Base-by-base conservation (phyloP, 2,888 invertebrate genomes). In the Acleris laterana region DNA sequence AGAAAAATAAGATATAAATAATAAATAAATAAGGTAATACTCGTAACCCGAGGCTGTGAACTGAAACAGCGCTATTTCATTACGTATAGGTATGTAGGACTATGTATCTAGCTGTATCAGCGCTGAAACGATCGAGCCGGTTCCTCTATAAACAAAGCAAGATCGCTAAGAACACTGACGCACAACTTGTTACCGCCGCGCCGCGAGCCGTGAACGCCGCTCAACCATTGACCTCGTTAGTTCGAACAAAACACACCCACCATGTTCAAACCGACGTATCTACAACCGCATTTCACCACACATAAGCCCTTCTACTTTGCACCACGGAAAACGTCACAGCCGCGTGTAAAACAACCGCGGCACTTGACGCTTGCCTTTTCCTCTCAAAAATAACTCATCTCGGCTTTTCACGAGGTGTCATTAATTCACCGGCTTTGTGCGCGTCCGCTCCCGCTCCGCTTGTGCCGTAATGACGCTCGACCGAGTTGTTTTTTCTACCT, bases 341-440 rank as follows among this genome's bases (percentile, higher is more conserved):
- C 78, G 78, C 79, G 79, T 87, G 87, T 88, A 87, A 87, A 90
- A 91, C 90, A 91, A 90, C 82, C 88, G 83, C 81, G 77, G 78
- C 85, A 88, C 88, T 90, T 83, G 82, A 83, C 88, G 89, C 85
- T 86, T 83, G 90, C 91, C 90, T 92, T 92, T 92, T 93, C 87
- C 90, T 88, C 91, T 92, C 88, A 84, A 90, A 91, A 90, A 90
- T 90, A 91, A 90, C 91, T 91, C 91, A 91, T 91, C 91, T 86
- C 89, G 85, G 80, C 87, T 86, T 89, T 89, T 88, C 88, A 87
- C 83, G 85, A 87, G 89, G 88, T 90, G 89, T 90, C 90, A 91
- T 90, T 91, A 91, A 89, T 89, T 87, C 85, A 77, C 78, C 72
- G 77, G 82, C 85, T 88, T 87, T 86, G 84, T 85, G 74, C 71